Conservation (phyloP, 2,888 invertebrate genomes). For the Lingula anatina region DNA sequence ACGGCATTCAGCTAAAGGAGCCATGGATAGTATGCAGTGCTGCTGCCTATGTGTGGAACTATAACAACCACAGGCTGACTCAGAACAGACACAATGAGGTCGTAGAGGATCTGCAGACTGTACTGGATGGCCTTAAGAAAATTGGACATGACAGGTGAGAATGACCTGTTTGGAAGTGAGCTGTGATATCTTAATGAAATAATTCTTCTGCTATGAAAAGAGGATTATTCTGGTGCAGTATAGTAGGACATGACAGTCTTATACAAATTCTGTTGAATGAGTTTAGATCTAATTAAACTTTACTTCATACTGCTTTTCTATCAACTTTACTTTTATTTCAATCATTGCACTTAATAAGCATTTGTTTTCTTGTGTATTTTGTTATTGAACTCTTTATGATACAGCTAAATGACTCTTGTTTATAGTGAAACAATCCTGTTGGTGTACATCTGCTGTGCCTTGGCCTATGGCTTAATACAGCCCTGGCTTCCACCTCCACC, state of each 20-base stretch:
- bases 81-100: slow-evolving; percentile 38
- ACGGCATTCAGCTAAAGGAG: slow-evolving; percentile 44
- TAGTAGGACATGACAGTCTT: no score
- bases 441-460: slow-evolving; percentile 44
- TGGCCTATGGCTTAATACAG: slow-evolving; percentile 41
- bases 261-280: no score
- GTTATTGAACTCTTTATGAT: no score
- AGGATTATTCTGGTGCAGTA: no score
- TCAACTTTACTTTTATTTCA: no score
- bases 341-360: no score
- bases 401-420: slow-evolving; percentile 3
- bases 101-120: slow-evolving; percentile 28
- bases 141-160: slow-evolving; percentile 47
- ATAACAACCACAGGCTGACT: slow-evolving; percentile 45
- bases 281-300: no score
- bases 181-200: no score
- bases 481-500: slow-evolving; percentile 41
- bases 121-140: slow-evolving; percentile 42
- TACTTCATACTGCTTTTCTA: no score
- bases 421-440: slow-evolving; percentile 44
- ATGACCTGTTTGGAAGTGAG: background rate
- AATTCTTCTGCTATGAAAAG: no score
- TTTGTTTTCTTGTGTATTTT: no score
- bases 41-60: slow-evolving; percentile 51
- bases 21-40: slow-evolving; percentile 49